Evolutionary conservation across 2,888 invertebrate species (phyloP), one percentile per base, ranked within the genome.

Genomic region (Eubasilissa splendida): DNA sequence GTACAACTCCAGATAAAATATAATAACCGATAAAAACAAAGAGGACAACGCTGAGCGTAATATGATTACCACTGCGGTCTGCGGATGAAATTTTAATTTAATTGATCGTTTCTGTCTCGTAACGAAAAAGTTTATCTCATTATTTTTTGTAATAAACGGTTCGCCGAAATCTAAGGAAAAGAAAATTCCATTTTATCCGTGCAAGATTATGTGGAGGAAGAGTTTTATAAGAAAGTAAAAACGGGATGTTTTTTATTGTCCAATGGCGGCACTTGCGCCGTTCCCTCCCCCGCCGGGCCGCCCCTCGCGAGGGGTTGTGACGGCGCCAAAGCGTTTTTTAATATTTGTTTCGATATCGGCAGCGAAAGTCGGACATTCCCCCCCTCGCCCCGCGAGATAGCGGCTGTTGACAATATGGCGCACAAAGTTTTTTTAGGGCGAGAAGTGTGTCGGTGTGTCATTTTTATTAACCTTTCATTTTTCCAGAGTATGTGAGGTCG

Each of bases 261-360:
- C 68, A 68, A 68, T 42, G n/a, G 68, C 12, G 63, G 63, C 63
- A 22, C 60, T 9, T 10, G 31, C 22, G 10, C 10, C 33, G 63
- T 22, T 11, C n/a, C 42, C 50, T n/a, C 66, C 66, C 42, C 5
- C 14, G 11, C 8, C 22, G 10, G 2, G 65, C 9, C 33, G 42
- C 11, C 4, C n/a, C 5, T 10, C 10, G 50, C 33, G 66, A 42
- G 14, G 66, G 14, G 50, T 22, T 9, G 42, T n/a, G 68, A 22
- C n/a, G 71, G 71, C 22, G 71, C 54, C 71, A 71, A 71, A 71
- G 22, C 54, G 52, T 71, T 71, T 53, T 71, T 71, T 71, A 71
- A 71, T 71, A 53, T 71, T 71, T 71, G 71, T 71, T 53, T 71
- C 54, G 71, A 71, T 54, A 71, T 71, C 9, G 53, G 53, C n/a